Base-by-base conservation (phyloP, 2,888 invertebrate genomes). In the Sinhomidia bicolor region DNA sequence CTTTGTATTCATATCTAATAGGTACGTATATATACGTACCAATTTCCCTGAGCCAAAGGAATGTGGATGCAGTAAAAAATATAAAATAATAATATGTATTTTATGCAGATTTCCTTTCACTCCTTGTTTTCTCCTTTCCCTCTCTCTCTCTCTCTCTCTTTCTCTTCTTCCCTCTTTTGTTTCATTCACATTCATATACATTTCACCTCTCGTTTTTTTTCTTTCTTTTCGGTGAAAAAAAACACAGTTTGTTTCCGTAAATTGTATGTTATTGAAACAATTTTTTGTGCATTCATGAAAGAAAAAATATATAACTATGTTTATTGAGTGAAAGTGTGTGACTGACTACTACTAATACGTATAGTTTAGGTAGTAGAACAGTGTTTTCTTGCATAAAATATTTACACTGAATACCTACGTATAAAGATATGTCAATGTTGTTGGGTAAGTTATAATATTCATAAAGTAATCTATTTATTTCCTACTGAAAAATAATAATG, bases 81-180 rank as follows among this genome's bases (percentile, higher is more conserved):
- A 36, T 5, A 51, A 54, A 76, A 76, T 76, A 76, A 32, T 76
- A 76, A 76, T 51, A 76, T 26, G 76, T 29, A 76, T 74, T 78
- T 85, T 76, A 76, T 84, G 84, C 76, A 85, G 74, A 85, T 83
- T 71, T 85, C 60, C 76, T 74, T 47, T 85, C 62, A 5, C 76
- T 51, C 76, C 76, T 76, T 85, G 41, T 78, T 36, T 57, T 85
- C n/a, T n/a, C n/a, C n/a, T n/a, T n/a, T n/a, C n/a, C n/a, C n/a
- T n/a, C n/a, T n/a, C n/a, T n/a, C n/a, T n/a, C n/a, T n/a, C n/a
- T n/a, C n/a, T n/a, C n/a, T n/a, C n/a, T n/a, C n/a, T n/a, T n/a
- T n/a, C n/a, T n/a, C n/a, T n/a, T 10, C 32, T 26, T 74, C 54
- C 14, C 26, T 26, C 23, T 79, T 47, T 47, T 57, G 44, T 20